Base-by-base conservation (phyloP, 2,797 vertebrate species). In the Ataeniobius toweri region DNA sequence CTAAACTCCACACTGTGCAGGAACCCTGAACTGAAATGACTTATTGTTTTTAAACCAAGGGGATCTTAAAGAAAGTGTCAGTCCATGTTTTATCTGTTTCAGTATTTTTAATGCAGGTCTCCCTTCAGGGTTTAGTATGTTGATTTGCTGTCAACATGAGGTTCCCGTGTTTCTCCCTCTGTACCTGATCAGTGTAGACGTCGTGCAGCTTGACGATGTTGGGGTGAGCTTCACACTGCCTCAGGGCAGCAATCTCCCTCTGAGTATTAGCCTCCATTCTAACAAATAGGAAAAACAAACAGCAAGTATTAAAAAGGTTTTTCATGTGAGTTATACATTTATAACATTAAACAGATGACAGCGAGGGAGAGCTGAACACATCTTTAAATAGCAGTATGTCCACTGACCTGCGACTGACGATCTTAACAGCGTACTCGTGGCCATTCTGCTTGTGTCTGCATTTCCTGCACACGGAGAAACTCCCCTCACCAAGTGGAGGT, bases 261-360 rank as follows among this genome's bases (percentile, higher is more conserved):
- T 98, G 97, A 5, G 96, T 97, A 91, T 96, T 97, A 3, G 91
- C 92, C 83, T 98, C 97, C 96, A 98, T 96, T 88, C 97, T 98
- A 85, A 67, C 76, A 85, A 14, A 73, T 7, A 84, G 28, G 31
- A 71, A 80, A 4, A 41, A 61, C 22, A 79, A 50, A 76, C 20
- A 26, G 2, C 5, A 1, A 48, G 26, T 22, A 26, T 80, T 53
- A 44, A 79, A 63, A 28, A 41, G 28, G 48, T 24, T 69, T 46
- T 71, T 61, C 68, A 46, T 63, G 44, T 50, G 51, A 80, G 53
- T 75, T 26, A 28, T 1, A 65, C 8, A 5, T 83, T 53, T 55
- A 8, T 22, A 24, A 22, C 7, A 24, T 24, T 18, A 20, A 51
- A 72, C 4, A 41, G 44, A 44, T 5, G 31, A 68, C 20, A 28